Base-by-base conservation (phyloP, 1,140 invertebrate genomes). In the Cepaea nemoralis region DNA sequence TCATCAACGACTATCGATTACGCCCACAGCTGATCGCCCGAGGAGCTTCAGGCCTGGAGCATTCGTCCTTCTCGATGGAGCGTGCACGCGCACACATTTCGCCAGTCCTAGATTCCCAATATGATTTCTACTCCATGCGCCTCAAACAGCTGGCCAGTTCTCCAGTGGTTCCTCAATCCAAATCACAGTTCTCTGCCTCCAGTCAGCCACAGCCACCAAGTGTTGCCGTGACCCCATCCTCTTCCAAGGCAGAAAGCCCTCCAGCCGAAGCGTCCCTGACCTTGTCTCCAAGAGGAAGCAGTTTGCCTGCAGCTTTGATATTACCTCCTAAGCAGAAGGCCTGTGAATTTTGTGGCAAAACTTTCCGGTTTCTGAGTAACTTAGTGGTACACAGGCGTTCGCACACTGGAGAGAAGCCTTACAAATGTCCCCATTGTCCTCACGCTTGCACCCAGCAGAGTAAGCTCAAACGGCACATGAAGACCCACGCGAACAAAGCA, bases 101-200 rank as follows among this genome's bases (percentile, higher is more conserved):
- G 24, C 83, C 78, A 77, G 42, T 83, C 82, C 35, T 80, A 80
- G 66, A 76, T 77, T 83, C 45, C 81, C 75, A 67, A 95, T 71
- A 75, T 93, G 97, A 98, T 95, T 98, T 98, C 95, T 98, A 99
- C 94, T 98, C 97, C 92, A 96, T 98, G 94, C 95, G 97, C 94
- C 95, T 98, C 93, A 96, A 97, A 93, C 96, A 97, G 94, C 94
- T 98, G 93, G 96, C 92, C 95, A 95, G 93, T 96, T 83, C 86
- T 33, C 84, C 85, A 33, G 83, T 84, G 66, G 95, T 93, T 96
- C 95, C 94, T 95, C 96, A 93, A 94, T 94, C 82, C 16, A 84
- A 80, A 75, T 77, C 82, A 1, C 82, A 70, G 27, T 35, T 81
- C 16, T 69, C 82, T 10, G 37, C 55, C 1, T 55, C 50, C 19